phyloP scores from a whole-genome alignment of 2,797 vertebrate genomes.

The Artibeus lituratus region DNA sequence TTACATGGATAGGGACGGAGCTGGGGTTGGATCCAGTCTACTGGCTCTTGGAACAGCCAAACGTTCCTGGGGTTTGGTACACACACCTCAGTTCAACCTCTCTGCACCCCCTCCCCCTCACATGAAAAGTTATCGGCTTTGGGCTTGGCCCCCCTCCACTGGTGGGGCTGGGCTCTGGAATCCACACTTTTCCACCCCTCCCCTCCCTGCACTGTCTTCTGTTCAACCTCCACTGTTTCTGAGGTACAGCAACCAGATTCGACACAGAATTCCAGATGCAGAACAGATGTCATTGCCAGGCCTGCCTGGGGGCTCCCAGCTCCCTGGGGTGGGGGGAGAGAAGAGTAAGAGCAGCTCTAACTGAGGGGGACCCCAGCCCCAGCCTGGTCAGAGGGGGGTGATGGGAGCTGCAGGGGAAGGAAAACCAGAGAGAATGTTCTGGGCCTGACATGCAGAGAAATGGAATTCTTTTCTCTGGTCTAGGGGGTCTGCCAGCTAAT shows the following conservation, averaged over 20 bases:
- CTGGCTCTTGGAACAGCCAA: neutral
- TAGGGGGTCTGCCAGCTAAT: neutral
- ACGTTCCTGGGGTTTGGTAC: neutral
- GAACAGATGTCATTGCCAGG: constrained; percentile 57
- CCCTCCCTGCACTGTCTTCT: neutral
- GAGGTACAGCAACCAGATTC: constrained; percentile 26
- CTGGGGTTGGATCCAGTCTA: neutral
- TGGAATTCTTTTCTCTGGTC: neutral
- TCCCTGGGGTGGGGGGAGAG: neutral
- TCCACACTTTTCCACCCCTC: neutral
- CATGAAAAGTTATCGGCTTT: neutral
- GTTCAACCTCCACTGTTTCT: neutral
- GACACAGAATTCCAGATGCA: constrained; percentile 57
- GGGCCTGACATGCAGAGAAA: neutral
- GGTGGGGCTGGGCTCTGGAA: neutral
- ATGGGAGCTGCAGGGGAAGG: neutral
- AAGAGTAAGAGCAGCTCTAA: neutral
- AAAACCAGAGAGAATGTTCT: neutral
- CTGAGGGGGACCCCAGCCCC: neutral
- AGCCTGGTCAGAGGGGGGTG: neutral
- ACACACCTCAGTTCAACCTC: neutral
- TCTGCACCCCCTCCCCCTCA: neutral
- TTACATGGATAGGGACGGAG: neutral
- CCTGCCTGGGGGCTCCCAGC: neutral
- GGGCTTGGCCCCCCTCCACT: neutral